Conservation (phyloP, 2,888 invertebrate genomes). For the Drosophila buzzatii region DNA sequence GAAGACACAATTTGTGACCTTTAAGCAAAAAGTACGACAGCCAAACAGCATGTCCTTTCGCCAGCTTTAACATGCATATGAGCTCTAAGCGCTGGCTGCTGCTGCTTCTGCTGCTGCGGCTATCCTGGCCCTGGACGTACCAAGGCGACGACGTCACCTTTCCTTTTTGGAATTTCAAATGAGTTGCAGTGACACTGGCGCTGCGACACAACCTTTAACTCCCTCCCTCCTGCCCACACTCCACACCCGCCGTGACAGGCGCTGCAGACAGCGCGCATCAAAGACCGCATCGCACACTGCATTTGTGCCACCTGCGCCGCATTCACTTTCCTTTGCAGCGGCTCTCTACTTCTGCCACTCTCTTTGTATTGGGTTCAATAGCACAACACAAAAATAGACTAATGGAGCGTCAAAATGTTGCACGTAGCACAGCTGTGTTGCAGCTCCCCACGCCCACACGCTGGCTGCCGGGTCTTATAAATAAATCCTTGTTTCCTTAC, state of each 20-base stretch:
- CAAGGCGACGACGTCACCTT: slow-evolving; percentile 59
- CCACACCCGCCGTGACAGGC: background rate
- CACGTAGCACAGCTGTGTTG: slow-evolving; percentile 1
- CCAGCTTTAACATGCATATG: slow-evolving; percentile 46
- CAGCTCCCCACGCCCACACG: background rate
- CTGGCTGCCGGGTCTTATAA: slow-evolving; percentile 50
- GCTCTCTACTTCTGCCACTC: background rate
- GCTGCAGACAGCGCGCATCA: slow-evolving; percentile 23
- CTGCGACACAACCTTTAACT: slow-evolving; percentile 19
- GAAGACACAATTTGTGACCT: slow-evolving; percentile 55
- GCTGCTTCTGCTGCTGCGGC: slow-evolving; percentile 24
- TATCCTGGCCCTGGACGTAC: slow-evolving; percentile 56
- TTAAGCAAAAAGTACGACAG: slow-evolving; percentile 41
- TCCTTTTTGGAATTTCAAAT: slow-evolving; percentile 62
- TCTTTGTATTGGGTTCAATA: slow-evolving; percentile 72
- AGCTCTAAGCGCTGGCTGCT: slow-evolving; percentile 33
- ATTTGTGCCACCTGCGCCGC: slow-evolving; percentile 22
- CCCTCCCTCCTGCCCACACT: background rate
- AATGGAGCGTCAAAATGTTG: slow-evolving; percentile 53
- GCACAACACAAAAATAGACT: slow-evolving; percentile 73
- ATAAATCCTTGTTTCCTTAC: slow-evolving; percentile 61
- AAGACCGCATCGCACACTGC: slow-evolving; percentile 18
- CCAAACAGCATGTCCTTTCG: slow-evolving; percentile 53
- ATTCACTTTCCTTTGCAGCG: slow-evolving; percentile 53
- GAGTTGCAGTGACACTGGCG: slow-evolving; percentile 50